These are phyloP conservation scores for Cantharis rufa DNA, from an alignment of 2,888 invertebrate genomes.

Conservation along the genomic window DNA sequence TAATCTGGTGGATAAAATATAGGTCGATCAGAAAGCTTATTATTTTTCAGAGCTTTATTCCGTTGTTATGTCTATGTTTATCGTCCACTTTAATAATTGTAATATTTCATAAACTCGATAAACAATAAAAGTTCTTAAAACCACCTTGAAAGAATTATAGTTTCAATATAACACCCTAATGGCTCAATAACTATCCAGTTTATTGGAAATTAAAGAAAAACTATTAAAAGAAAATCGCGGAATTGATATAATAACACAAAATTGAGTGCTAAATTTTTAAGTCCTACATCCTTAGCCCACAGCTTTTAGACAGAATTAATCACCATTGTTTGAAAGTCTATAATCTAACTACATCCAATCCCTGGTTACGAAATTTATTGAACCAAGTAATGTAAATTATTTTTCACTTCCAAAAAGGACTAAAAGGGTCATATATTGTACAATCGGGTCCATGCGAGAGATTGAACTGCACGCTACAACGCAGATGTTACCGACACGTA, in stretches of 20 bases:
- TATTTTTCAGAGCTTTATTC: not conserved
- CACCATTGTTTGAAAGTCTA: not conserved
- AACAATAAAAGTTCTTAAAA: not conserved
- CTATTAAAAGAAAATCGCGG: not conserved
- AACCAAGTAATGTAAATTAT: not conserved
- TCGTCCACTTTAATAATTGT: not conserved
- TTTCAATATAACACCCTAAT: not conserved
- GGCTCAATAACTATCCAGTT: not conserved
- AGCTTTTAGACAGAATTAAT: not conserved
- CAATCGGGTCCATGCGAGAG: not conserved
- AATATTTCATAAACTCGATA: not conserved
- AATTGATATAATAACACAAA: not conserved
- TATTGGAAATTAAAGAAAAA: not conserved
- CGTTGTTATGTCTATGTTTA: not conserved
- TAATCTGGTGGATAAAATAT: not conserved
- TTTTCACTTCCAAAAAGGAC: not conserved
- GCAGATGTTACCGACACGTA: not conserved
- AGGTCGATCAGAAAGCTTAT: not conserved
- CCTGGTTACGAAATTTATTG: not conserved
- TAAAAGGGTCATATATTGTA: not conserved
- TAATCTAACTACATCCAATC: not conserved
- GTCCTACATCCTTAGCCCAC: not conserved
- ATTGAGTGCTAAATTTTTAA: not conserved
- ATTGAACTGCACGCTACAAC: not conserved
- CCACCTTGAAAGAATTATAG: not conserved